These are phyloP conservation scores for Archaeoteleia sp. DNA, from an alignment of 2,888 invertebrate species.

Conservation along the genomic window DNA sequence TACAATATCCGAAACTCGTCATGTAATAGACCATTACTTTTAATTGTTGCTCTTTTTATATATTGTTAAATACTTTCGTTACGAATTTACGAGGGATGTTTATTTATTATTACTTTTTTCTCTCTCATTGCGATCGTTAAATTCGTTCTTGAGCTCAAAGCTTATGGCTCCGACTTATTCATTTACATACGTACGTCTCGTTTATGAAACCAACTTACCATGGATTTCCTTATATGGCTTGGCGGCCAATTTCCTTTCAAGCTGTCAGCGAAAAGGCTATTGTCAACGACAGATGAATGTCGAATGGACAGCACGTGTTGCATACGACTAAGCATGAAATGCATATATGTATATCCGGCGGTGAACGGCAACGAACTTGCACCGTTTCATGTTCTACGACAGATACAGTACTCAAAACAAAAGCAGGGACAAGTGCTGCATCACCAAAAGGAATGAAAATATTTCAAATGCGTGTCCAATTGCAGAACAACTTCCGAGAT, in stretches of 20 bases:
- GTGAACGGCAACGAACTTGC: slow-evolving; percentile 25
- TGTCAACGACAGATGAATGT: slow-evolving; percentile 72
- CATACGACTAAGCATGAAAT: slow-evolving; percentile 55
- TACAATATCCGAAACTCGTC: too few species aligned
- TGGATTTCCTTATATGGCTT: slow-evolving; percentile 63
- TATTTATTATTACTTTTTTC: neutral
- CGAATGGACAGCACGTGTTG: slow-evolving; percentile 70
- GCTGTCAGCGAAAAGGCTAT: slow-evolving; percentile 67
- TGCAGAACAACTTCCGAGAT: neutral
- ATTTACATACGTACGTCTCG: slow-evolving; percentile 64
- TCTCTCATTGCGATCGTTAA: neutral
- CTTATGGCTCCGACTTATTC: slow-evolving; percentile 38
- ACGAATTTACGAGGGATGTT: too few species aligned
- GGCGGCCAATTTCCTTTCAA: slow-evolving; percentile 61
- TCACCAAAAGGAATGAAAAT: neutral
- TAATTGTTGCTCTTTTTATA: too few species aligned
- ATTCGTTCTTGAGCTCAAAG: slow-evolving; percentile 6
- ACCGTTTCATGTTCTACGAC: slow-evolving; percentile 24
- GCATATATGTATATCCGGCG: slow-evolving; percentile 52
- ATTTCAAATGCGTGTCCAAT: neutral
- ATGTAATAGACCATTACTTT: too few species aligned
- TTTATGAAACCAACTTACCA: slow-evolving; percentile 64
- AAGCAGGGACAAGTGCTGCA: neutral
- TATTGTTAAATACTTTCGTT: too few species aligned
- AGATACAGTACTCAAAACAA: slow-evolving; percentile 42